These are phyloP conservation scores for Gerris buenoi DNA, from an alignment of 1,140 invertebrate species.

Conservation along the genomic window DNA sequence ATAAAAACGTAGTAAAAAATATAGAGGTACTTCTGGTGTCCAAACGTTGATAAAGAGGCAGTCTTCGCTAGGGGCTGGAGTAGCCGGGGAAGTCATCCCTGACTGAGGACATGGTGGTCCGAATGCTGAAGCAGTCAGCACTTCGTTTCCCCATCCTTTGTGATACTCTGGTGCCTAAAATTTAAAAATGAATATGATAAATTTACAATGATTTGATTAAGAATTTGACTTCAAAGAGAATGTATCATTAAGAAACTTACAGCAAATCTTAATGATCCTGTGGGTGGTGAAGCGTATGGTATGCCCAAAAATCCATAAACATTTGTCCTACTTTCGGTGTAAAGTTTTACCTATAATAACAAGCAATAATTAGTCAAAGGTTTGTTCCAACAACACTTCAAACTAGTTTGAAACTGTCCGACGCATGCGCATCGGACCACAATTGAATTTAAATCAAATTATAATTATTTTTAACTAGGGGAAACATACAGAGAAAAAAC, in stretches of 20 bases:
- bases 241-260: conserved; percentile 15
- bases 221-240: neutral
- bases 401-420: too few relatives aligned
- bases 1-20: too few relatives aligned
- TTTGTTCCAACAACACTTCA: too few relatives aligned
- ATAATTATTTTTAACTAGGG: too few relatives aligned
- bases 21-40: conserved; percentile 38
- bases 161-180: conserved; percentile 33
- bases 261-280: conserved; percentile 35
- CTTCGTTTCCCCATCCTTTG: conserved; percentile 31
- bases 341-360: conserved; percentile 11
- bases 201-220: neutral
- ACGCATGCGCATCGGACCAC: too few relatives aligned
- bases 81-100: conserved; percentile 8
- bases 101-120: conserved; percentile 37
- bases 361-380: too few relatives aligned
- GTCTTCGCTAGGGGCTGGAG: conserved; percentile 31
- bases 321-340: conserved; percentile 15
- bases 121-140: conserved; percentile 31
- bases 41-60: conserved; percentile 40
- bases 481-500: too few relatives aligned
- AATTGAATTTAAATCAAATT: too few relatives aligned
- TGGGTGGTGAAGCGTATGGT: conserved; percentile 39
- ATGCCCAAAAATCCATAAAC: conserved; percentile 34
- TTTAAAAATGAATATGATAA: neutral